phyloP scores from a whole-genome alignment of 1,140 invertebrate species.

The Procambarus clarkii region DNA sequence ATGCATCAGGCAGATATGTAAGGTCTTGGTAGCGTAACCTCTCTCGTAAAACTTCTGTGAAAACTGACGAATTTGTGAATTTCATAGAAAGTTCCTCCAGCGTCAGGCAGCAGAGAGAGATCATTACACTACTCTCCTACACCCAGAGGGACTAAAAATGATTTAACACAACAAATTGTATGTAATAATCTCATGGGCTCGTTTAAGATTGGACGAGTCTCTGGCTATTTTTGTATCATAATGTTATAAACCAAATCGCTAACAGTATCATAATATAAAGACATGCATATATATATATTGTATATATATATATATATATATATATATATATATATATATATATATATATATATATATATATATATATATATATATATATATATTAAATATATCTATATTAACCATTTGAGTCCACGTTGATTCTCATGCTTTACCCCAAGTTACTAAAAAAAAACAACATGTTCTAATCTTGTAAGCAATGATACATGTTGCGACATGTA shows the following conservation, averaged over 20 bases:
- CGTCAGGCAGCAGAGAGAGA: neutral
- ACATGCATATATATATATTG: no score
- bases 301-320: no score
- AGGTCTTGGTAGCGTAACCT: neutral
- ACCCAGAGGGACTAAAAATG: neutral
- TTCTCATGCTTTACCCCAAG: slow-evolving; percentile 29
- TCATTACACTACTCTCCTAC: neutral
- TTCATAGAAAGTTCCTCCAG: no score
- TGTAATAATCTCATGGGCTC: neutral
- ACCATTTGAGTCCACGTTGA: slow-evolving; percentile 43
- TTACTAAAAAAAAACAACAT: slow-evolving; percentile 32
- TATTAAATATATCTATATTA: no score
- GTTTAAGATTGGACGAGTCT: neutral
- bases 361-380: no score
- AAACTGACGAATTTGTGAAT: no score
- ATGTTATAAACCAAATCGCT: slow-evolving; percentile 36
- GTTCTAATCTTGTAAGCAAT: slow-evolving; percentile 46
- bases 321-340: no score
- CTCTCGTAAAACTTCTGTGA: neutral
- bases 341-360: no score
- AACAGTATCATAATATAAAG: slow-evolving; percentile 41
- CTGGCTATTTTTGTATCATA: slow-evolving; percentile 19
- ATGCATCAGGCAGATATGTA: no score
- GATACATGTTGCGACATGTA: no score
- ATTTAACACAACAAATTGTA: neutral